Percentiles rank a stretch among this genome's conserved stretches.
Conservation (phyloP, 2,113 vertebrate species). For the Sialia sialis region DNA sequence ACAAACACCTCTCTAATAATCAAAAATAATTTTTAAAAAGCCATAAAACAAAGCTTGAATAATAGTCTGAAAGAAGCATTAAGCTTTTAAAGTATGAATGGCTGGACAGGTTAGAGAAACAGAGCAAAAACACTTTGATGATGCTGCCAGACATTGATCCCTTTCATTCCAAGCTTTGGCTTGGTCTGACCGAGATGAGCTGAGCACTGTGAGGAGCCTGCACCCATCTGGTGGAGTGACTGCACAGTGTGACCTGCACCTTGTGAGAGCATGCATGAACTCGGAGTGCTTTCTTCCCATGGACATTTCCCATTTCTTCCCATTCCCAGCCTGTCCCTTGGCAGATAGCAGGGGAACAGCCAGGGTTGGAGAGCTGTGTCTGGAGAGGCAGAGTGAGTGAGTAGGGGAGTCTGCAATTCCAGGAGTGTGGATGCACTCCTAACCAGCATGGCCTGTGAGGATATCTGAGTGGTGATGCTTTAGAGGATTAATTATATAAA, state of each 20-base stretch:
- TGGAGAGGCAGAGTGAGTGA: not conserved
- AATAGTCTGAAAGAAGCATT: not conserved
- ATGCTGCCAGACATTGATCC: not conserved
- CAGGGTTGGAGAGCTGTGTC: fast-evolving
- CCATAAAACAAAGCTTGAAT: not conserved
- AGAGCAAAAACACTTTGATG: not conserved
- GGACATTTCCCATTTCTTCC: too few species aligned
- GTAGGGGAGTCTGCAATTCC: not conserved
- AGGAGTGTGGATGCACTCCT: not conserved
- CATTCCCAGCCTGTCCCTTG: not conserved
- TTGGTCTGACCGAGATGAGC: not conserved
- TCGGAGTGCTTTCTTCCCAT: not conserved
- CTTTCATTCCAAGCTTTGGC: not conserved
- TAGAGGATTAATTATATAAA: not conserved
- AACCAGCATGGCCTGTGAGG: fast-evolving
- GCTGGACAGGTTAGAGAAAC: not conserved
- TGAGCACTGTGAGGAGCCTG: not conserved
- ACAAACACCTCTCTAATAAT: not conserved
- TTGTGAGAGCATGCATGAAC: fast-evolving
- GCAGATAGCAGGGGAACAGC: not conserved
- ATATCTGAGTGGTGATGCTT: not conserved
- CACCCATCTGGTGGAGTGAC: not conserved
- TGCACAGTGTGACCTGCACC: not conserved
- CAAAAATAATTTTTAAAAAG: not conserved
- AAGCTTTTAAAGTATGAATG: not conserved